Evolutionary conservation across 2,797 vertebrate genomes (phyloP), one percentile per base, ranked within the genome.

Genomic region (Zalophus californianus): DNA sequence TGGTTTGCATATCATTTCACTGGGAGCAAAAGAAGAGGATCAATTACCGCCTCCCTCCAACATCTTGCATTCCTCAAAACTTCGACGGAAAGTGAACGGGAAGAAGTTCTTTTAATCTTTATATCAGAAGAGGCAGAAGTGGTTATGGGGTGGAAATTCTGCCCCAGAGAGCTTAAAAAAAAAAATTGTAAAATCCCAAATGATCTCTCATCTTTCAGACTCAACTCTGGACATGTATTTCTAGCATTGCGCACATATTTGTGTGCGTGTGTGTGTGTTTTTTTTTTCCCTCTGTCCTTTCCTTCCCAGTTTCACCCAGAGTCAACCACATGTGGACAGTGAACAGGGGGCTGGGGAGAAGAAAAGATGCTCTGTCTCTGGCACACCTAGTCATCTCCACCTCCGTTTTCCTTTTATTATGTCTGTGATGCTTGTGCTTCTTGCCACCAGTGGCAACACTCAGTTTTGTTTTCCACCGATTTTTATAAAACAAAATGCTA

Each of bases 401-500:
- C 29, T 15, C 7, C 7, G 5, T 32, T 88, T 77, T 44, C 80
- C 48, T 75, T 62, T 27, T 5, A 32, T 21, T 15, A 25, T 27
- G 52, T n/a, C 64, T 56, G 66, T 16, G 93, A 62, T 23, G 27
- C 50, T 66, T 75, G 13, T 20, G 78, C 27, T 80, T 32, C 9
- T 2, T 23, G 70, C 21, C 9, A 32, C 64, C 56, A 18, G 44
- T 20, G 44, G 56, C 41, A 25, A 92, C 18, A 14, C 5, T 15
- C 44, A 20, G 32, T 70, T 84, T 73, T 44, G 14, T 62, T 93
- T 94, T 87, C 87, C 27, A 95, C 21, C 13, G 60, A 77, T 50
- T 88, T 96, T 75, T 68, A 86, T 48, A 79, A 85, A 96, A 68
- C 52, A 72, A 86, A 88, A 93, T 64, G 60, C 16, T 58, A 54